Conservation (phyloP, 2,888 invertebrate species). For the Lycocerus yunnanus region DNA sequence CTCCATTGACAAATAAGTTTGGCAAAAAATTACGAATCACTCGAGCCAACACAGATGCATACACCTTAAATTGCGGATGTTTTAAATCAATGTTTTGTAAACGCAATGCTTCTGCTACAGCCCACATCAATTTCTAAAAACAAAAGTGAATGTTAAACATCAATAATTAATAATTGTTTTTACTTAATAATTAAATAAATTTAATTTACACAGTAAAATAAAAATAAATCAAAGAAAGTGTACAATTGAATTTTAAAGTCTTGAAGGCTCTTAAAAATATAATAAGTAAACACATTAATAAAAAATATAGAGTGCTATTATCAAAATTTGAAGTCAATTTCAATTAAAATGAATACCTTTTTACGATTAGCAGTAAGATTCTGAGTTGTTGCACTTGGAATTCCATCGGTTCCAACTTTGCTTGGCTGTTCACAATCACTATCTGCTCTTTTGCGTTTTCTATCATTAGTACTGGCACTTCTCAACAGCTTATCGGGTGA, state of each 20-base stretch:
- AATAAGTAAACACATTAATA: no score
- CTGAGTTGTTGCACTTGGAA: background rate
- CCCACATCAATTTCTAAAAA: slow-evolving; percentile 78
- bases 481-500: slow-evolving; percentile 60
- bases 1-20: slow-evolving; percentile 56
- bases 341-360: slow-evolving; percentile 61
- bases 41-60: slow-evolving; percentile 69
- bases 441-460: slow-evolving; percentile 60
- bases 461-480: slow-evolving; percentile 39
- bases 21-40: slow-evolving; percentile 68
- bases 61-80: slow-evolving; percentile 73
- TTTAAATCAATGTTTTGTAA: slow-evolving; percentile 70
- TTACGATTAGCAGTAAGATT: slow-evolving; percentile 67
- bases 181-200: no score
- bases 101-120: slow-evolving; percentile 76
- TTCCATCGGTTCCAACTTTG: slow-evolving; percentile 54
- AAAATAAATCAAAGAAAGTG: no score
- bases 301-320: no score
- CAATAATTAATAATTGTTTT: no score
- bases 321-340: background rate
- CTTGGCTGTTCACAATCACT: slow-evolving; percentile 45
- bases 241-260: no score
- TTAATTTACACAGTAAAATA: no score
- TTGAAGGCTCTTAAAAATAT: no score
- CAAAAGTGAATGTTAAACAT: background rate